Conservation (phyloP, 2,113 vertebrate genomes). For the Lepidothrix coronata region DNA sequence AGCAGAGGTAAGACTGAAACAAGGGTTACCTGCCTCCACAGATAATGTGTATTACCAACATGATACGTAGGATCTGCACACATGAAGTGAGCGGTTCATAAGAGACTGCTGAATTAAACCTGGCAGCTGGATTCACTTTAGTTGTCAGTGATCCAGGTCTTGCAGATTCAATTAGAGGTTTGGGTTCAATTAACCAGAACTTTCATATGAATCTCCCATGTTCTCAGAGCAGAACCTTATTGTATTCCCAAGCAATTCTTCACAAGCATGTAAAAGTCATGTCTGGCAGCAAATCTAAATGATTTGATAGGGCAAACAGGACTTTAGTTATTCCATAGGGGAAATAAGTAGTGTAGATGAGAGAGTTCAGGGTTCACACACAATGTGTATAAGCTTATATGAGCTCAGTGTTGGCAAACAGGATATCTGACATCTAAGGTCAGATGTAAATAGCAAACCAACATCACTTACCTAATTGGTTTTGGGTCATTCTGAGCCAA, state of each 20-base stretch:
- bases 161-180: constrained; percentile 44
- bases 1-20: not conserved
- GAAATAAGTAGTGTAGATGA: not conserved
- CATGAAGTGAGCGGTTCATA: not conserved
- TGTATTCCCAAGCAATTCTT: not conserved
- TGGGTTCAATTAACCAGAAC: constrained; percentile 38
- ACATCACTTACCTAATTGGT: constrained; percentile 41
- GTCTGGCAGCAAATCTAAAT: constrained; percentile 1
- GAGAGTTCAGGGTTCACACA: not conserved
- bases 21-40: not conserved
- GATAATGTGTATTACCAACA: not conserved
- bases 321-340: not conserved
- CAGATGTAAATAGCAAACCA: constrained; percentile 32
- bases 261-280: not conserved
- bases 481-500: constrained; percentile 35
- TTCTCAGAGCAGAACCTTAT: not conserved
- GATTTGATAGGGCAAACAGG: not conserved
- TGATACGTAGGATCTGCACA: not conserved
- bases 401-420: constrained; percentile 2
- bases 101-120: constrained; percentile 15
- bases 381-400: not conserved
- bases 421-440: constrained; percentile 16
- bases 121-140: constrained; percentile 2
- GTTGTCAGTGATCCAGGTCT: constrained; percentile 11
- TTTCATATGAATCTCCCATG: not conserved